Base-by-base conservation (phyloP, 2,113 vertebrate genomes). In the Podilymbus podiceps region DNA sequence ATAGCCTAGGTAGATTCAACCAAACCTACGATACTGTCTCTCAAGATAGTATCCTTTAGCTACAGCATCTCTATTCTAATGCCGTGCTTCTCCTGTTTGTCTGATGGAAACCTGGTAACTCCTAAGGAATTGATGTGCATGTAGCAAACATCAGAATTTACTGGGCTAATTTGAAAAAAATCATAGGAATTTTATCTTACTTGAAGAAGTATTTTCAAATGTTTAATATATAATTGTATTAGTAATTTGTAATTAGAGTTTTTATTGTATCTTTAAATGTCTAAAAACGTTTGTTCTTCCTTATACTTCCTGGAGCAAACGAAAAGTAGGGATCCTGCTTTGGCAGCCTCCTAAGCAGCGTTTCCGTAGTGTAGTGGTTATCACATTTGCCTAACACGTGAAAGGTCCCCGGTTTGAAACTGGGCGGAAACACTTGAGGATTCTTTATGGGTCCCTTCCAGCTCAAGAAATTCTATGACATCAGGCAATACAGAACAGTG, bases 301-400 rank as follows among this genome's bases (percentile, higher is more conserved):
- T 63, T 1, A 2, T 13, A 0, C 10, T 63, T 79, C 5, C 1
- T 4, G 78, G 13, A 46, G 60, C 42, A 11, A 67, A 31, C 24
- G 22, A 2, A 38, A 5, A 46, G 38, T 17, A 21, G 47, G 23
- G 50, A 14, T 7, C 22, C 55, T 46, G 69, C 55, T 20, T 13
- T 13, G 27, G 1, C 0, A 0, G 0, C 0, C 0, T 1, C 1
- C 0, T 15, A 0, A 8, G 59, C 14, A 1, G 50, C 0, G 66
- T 91, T 95, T 92, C 90, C 6, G 14, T 91, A 92, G 88, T 79
- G 81, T 85, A 67, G 94, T 56, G 92, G 85, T 95, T 94, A 91
- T 91, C 89, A 83, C 33, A 3, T 84, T 95, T 4, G 22, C 87
- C 50, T 84, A 53, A 92, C 75, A 72, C 28, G 20, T 25, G 23